phyloP scores from a whole-genome alignment of 2,113 vertebrate species.

The Spea bombifrons region DNA sequence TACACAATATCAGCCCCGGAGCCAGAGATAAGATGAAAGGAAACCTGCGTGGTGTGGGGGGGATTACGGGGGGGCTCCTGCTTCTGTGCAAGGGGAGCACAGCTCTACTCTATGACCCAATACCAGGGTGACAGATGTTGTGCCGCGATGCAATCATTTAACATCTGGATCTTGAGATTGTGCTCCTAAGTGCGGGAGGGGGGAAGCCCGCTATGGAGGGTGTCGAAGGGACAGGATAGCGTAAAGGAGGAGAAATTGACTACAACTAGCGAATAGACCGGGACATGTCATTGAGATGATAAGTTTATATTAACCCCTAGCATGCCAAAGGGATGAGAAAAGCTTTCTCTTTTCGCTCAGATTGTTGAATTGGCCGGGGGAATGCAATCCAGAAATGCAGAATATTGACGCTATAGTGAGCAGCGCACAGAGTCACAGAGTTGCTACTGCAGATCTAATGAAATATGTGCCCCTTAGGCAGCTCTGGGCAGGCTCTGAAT shows the following conservation, averaged over 20 bases:
- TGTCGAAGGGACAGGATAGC: not conserved
- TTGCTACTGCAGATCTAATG: not conserved
- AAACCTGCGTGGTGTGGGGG: not conserved
- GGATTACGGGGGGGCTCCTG: not conserved
- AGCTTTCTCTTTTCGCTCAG: too few relatives aligned
- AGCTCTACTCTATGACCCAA: not conserved
- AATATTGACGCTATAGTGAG: not conserved
- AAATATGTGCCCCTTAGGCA: not conserved
- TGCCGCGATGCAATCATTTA: conserved; percentile 13
- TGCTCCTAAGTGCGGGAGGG: not conserved
- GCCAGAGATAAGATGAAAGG: not conserved
- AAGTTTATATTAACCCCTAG: not conserved
- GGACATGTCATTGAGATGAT: not conserved
- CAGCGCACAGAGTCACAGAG: not conserved
- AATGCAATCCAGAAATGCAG: too few relatives aligned
- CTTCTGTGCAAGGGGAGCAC: not conserved
- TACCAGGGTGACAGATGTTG: conserved; percentile 24
- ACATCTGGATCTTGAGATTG: conserved; percentile 25
- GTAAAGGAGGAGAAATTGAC: not conserved
- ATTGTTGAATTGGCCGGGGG: too few relatives aligned
- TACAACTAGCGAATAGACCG: not conserved
- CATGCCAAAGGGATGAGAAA: not conserved
- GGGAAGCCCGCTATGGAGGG: not conserved
- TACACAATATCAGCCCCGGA: not conserved
- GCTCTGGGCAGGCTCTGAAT: not conserved